A percentile compares a stretch with the other conserved stretches of the same genome.
phyloP scores from a whole-genome alignment of 2,888 invertebrate genomes.

The Dicycla oo region DNA sequence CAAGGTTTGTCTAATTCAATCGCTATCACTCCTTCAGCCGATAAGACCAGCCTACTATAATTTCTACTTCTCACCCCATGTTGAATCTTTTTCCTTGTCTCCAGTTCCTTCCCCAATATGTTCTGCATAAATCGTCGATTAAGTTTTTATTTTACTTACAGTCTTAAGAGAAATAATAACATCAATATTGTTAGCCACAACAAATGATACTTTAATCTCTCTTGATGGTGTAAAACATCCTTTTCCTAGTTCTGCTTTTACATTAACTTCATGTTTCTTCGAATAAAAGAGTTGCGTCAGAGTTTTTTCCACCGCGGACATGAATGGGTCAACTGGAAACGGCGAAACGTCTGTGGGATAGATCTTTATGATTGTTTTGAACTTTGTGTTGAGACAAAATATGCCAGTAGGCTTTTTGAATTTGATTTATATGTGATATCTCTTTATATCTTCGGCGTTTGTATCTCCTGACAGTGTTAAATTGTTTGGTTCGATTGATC shows the following conservation, averaged over 20 bases:
- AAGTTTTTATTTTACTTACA: slow-evolving; percentile 17
- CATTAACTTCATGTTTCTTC: slow-evolving; percentile 48
- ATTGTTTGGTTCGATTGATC: neutral
- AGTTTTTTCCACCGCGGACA: slow-evolving; percentile 39
- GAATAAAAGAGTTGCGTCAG: slow-evolving; percentile 33
- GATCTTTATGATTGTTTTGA: slow-evolving; percentile 41
- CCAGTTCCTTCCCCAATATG: neutral
- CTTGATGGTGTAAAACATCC: slow-evolving; percentile 43
- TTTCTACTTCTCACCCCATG: neutral
- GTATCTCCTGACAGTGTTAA: neutral
- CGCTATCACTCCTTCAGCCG: slow-evolving; percentile 18
- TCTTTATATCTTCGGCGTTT: slow-evolving; percentile 17
- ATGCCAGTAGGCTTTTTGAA: slow-evolving; percentile 42
- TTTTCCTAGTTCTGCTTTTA: slow-evolving; percentile 39
- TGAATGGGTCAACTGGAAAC: slow-evolving; percentile 37
- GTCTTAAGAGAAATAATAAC: slow-evolving; percentile 42
- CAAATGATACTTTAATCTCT: slow-evolving; percentile 45
- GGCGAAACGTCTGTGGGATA: slow-evolving; percentile 40
- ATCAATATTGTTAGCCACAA: slow-evolving; percentile 50
- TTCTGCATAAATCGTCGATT: neutral
- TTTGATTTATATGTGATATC: slow-evolving; percentile 40
- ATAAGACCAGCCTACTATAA: neutral
- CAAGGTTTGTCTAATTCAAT: neutral
- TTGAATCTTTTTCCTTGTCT: neutral
- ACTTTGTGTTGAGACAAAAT: slow-evolving; percentile 35